A percentile compares a stretch with the other conserved stretches of the same genome.
phyloP scores from a whole-genome alignment of 2,797 vertebrate species.

The Triplophysa bombifrons region DNA sequence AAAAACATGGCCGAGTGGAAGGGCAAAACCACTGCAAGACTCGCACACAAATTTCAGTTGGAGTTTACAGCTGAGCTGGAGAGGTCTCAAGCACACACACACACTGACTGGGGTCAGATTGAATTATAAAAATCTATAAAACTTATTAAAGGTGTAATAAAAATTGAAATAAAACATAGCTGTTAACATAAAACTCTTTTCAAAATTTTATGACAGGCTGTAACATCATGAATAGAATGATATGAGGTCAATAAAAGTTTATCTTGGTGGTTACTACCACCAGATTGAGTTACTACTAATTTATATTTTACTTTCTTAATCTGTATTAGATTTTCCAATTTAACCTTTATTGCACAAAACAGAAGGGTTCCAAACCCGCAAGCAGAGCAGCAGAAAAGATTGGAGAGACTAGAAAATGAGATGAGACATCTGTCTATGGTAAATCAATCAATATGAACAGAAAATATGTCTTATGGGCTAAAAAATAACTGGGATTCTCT shows the following conservation, averaged over 20 bases:
- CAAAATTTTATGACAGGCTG: neutral
- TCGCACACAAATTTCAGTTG: conserved; percentile 74
- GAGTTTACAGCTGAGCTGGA: conserved; percentile 74
- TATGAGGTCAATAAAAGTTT: neutral
- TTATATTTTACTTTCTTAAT: neutral
- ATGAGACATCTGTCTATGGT: conserved; percentile 63
- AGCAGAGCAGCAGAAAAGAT: conserved; percentile 55
- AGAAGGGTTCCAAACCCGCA: conserved; percentile 66
- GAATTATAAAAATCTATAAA: too few species aligned
- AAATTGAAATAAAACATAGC: neutral
- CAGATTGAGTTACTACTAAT: too few species aligned
- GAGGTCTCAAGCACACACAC: conserved; percentile 63
- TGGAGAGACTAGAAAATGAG: conserved; percentile 60
- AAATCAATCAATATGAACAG: conserved; percentile 39
- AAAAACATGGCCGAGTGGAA: conserved; percentile 75
- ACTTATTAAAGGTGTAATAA: too few species aligned
- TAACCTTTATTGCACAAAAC: conserved; percentile 29
- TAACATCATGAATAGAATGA: neutral
- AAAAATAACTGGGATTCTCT: too few species aligned
- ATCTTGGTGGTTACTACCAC: too few species aligned
- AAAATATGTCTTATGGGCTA: neutral
- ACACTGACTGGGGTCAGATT: neutral
- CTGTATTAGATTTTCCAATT: neutral
- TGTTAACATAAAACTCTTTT: neutral
- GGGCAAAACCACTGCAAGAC: conserved; percentile 68